Evolutionary conservation across 92 coral and sea anemone genomes (phyloP), one percentile per base, ranked within the genome.

Genomic region (Heliopora coerulea): DNA sequence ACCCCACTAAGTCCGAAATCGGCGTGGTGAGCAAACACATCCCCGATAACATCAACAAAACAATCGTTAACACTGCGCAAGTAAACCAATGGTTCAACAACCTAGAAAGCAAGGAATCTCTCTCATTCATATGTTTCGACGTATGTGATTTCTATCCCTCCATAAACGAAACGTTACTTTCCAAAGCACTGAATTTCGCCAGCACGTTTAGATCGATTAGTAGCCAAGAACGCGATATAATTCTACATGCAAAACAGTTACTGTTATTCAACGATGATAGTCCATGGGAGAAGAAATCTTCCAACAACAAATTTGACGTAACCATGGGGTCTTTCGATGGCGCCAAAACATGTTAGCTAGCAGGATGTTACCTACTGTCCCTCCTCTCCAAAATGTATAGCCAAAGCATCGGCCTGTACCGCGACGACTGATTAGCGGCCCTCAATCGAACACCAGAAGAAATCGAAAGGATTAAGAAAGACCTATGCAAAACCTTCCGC

Each of bases 21-120:
- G 74, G 86, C 57, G n/a, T 29, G 2, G 34, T 49, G 21, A 81
- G 81, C 63, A 82, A 82, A 30, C 62, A 76, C 0, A 76, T 76
- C 54, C 57, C 75, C 14, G 79, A 76, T 19, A 76, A 52, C 15
- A 66, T 82, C 33, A 82, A 82, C 57, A 58, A 49, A 30, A 68
- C 20, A 35, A 76, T 59, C 25, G 59, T 68, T 49, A 33, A 32
- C 35, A 3, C 31, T 34, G 60, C 80, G 23, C 39, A 62, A 62
- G 56, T 73, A 28, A 83, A 83, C 23, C 86, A 83, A 41, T 60
- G 66, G 66, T 60, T 60, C 41, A 60, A 60, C 10, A 60, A 21
- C 32, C 26, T 60, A 5, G 20, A 28, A 0, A 12, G 30, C 42
- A 60, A 60, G 14, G 24, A 60, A 6, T 10, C 26, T 18, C 15